These are phyloP conservation scores for Sesamia nonagrioides DNA, from an alignment of 1,140 invertebrate genomes.

Conservation along the genomic window DNA sequence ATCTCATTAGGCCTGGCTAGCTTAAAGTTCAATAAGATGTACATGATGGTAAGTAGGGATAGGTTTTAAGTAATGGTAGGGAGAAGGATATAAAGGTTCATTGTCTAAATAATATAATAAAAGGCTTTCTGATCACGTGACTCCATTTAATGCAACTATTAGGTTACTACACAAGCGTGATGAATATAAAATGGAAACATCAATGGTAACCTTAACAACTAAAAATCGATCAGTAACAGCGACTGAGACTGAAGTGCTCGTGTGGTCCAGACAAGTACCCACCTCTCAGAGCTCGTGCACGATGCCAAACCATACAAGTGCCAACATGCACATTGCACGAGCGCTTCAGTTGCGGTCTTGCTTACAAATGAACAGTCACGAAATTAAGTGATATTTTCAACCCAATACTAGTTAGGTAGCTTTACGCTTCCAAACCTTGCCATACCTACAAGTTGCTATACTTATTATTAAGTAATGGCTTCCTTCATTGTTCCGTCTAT, in stretches of 20 bases:
- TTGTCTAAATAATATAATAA: conserved; percentile 32
- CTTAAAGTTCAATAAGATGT: too few species aligned
- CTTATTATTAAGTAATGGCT: background rate
- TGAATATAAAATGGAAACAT: conserved; percentile 32
- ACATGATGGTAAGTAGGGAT: too few species aligned
- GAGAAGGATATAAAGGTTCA: too few species aligned
- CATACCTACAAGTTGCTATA: background rate
- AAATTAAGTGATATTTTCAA: conserved; percentile 8
- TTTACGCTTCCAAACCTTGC: background rate
- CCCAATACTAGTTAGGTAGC: background rate
- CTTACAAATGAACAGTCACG: background rate
- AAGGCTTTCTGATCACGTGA: conserved; percentile 55
- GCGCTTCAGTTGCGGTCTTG: background rate
- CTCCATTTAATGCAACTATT: conserved; percentile 64
- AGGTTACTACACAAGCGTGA: conserved; percentile 53
- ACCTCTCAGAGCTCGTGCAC: background rate
- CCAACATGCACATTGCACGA: background rate
- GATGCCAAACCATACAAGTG: too few species aligned
- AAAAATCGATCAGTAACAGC: background rate
- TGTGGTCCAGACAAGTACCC: too few species aligned
- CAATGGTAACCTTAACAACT: conserved; percentile 16
- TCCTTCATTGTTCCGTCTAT: background rate
- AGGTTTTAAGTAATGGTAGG: too few species aligned
- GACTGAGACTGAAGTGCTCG: background rate
- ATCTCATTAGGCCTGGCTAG: too few species aligned